Conservation (phyloP, 2,888 invertebrate species). For the Aphidius colemani region DNA sequence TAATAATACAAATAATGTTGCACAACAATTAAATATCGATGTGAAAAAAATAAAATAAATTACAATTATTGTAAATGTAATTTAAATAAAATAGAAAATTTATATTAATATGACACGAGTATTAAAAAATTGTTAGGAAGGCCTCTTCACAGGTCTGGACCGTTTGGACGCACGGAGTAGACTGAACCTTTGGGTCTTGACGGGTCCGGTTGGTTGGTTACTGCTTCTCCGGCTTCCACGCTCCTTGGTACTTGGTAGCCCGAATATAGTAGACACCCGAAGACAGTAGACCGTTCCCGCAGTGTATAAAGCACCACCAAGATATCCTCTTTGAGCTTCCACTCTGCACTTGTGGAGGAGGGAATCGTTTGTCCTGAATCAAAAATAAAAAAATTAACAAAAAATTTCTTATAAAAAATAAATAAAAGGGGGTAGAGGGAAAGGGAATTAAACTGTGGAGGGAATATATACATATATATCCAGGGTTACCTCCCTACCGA, state of each 20-base stretch:
- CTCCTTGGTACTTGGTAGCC: slow-evolving; percentile 49
- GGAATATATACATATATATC: slow-evolving; percentile 14
- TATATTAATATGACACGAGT: slow-evolving; percentile 20
- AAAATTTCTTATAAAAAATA: slow-evolving; percentile 11
- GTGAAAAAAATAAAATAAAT: slow-evolving; percentile 3
- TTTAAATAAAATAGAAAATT: background rate
- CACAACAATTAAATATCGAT: background rate
- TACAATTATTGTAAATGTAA: background rate
- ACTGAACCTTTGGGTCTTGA: slow-evolving; percentile 52
- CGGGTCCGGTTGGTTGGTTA: slow-evolving; percentile 35
- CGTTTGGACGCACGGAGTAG: slow-evolving; percentile 61
- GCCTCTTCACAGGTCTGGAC: slow-evolving; percentile 52
- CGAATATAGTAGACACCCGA: slow-evolving; percentile 58
- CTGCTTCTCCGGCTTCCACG: slow-evolving; percentile 39
- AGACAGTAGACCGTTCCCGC: slow-evolving; percentile 54
- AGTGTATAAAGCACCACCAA: slow-evolving; percentile 47
- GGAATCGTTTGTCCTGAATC: slow-evolving; percentile 25
- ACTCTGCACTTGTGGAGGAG: slow-evolving; percentile 22
- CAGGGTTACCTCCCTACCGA: slow-evolving; percentile 58
- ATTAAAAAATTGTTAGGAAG: slow-evolving; percentile 24
- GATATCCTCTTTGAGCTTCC: slow-evolving; percentile 40
- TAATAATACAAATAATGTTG: background rate
- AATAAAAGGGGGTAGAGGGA: slow-evolving; percentile 16
- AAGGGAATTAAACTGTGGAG: slow-evolving; percentile 1
- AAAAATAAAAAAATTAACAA: slow-evolving; percentile 17